Base-by-base conservation (phyloP, 2,888 invertebrate species). In the Harmothoe impar region DNA sequence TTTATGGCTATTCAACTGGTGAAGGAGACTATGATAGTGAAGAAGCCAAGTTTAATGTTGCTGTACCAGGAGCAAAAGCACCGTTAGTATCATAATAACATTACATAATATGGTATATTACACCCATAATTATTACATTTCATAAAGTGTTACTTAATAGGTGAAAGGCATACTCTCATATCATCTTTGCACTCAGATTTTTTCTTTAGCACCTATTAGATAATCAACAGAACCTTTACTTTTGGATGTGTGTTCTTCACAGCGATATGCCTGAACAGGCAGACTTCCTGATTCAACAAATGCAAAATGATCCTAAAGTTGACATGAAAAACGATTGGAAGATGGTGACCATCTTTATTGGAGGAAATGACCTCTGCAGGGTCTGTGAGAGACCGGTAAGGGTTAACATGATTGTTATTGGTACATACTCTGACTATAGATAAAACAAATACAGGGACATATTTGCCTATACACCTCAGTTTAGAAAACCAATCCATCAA, bases 281-380 rank as follows among this genome's bases (percentile, higher is more conserved):
- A 17, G 20, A 15, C 20, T 3, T 23, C 20, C 62, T 89, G 29
- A 35, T 89, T 3, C 33, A 62, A 23, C 33, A 35, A 35, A 89
- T 68, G 35, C 23, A 33, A 33, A 7, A 23, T 10, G 43, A 62
- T 20, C 23, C 62, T 7, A 68, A 62, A 10, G 89, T 89, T 10
- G 33, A 89, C 43, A 62, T 31, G 62, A 1, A 89, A 10, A 62
- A 94, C 51, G 94, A 95, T 92, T 95, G 95, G 95, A 95, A 95
- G 92, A 89, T 95, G 7, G 94, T 95, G 90, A 95, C 95, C 0
- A 43, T 95, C 54, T 95, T 95, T 89, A 93, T 94, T n/a, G 95
- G 95, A 10, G 94, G 93, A 72, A 95, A 95, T 92, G 94, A 95
- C 92, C 92, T 95, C 0, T 95, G 95, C 91, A 91, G 92, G 33